Evolutionary conservation across 2,113 vertebrate genomes (phyloP), one percentile per base, ranked within the genome.

Genomic region (Emydura subglobosa): DNA sequence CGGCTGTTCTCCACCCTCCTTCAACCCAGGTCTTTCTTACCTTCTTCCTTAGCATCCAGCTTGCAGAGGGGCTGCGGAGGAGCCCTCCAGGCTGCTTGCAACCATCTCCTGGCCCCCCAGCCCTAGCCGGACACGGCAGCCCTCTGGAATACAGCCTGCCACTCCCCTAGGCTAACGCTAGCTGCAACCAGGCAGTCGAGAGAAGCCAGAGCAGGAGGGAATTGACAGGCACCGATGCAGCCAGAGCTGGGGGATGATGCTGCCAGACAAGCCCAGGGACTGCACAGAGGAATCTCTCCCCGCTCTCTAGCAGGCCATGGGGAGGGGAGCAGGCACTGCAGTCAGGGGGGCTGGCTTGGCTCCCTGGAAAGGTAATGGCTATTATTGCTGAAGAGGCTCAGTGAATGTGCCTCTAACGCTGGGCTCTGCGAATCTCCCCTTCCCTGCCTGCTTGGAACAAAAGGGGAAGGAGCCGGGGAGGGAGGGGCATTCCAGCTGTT

Each of bases 401-500:
- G 27, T 31, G 39, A 57, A 2, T 27, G 47, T 27, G n/a, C 24
- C 34, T 49, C 29, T 47, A 31, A 17, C 21, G 29, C n/a, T 86
- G 79, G 54, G 72, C 42, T n/a, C 55, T 54, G 1, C 24, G 31
- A 22, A 21, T 72, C 25, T 47, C 74, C 31, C 44, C 53, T 11
- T 5, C n/a, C 59, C 49, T 10, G 61, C 29, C 34, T 54, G 4
- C 88, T 55, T 61, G 89, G 95, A 97, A 98, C 98, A 98, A 98
- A 97, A 95, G 90, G 96, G 95, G 94, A 93, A 95, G 76, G 83
- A 25, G 74, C 42, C 12, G 87, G 81, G 89, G 25, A 29, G 65
- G 95, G 92, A 90, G 90, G 95, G 90, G 74, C 81, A 25, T 86
- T 95, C 95, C 95, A 96, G 95, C 95, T 96, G 95, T 93, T 96